A percentile compares a stretch with the other conserved stretches of the same genome.
Conservation (phyloP, 2,888 invertebrate genomes). For the Monopis laevigella region DNA sequence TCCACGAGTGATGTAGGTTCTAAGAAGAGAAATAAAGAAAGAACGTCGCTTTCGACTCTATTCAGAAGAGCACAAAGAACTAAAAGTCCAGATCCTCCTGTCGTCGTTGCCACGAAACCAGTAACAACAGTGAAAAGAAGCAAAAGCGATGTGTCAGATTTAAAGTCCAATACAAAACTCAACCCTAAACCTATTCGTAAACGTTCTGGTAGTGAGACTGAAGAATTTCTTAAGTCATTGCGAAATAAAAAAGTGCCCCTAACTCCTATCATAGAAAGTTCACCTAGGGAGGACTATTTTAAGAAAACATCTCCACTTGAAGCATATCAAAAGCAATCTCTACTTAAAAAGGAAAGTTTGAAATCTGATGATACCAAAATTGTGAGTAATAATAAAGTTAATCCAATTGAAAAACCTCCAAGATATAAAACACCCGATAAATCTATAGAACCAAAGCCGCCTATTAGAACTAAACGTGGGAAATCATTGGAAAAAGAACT, state of each 20-base stretch:
- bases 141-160: constrained; percentile 73
- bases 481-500: constrained; percentile 43
- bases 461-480: constrained; percentile 41
- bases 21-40: constrained; percentile 53
- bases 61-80: constrained; percentile 70
- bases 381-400: constrained; percentile 43
- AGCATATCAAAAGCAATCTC: constrained; percentile 42
- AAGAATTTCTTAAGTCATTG: constrained; percentile 63
- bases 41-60: constrained; percentile 73
- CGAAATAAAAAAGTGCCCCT: constrained; percentile 73
- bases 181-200: constrained; percentile 62
- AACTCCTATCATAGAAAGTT: constrained; percentile 82
- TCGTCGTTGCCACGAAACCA: constrained; percentile 54
- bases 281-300: constrained; percentile 76
- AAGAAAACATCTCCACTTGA: constrained; percentile 54
- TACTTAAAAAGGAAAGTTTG: constrained; percentile 32
- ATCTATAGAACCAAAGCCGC: constrained; percentile 48
- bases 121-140: constrained; percentile 61
- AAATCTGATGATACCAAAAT: constrained; percentile 33
- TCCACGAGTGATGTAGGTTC: constrained; percentile 67
- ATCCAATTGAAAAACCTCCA: constrained; percentile 56
- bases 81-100: constrained; percentile 57
- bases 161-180: constrained; percentile 59
- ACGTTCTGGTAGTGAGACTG: constrained; percentile 69
- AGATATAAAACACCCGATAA: constrained; percentile 46